Evolutionary conservation across 1,140 invertebrate genomes (phyloP).

Genomic region (Ips nitidus): DNA sequence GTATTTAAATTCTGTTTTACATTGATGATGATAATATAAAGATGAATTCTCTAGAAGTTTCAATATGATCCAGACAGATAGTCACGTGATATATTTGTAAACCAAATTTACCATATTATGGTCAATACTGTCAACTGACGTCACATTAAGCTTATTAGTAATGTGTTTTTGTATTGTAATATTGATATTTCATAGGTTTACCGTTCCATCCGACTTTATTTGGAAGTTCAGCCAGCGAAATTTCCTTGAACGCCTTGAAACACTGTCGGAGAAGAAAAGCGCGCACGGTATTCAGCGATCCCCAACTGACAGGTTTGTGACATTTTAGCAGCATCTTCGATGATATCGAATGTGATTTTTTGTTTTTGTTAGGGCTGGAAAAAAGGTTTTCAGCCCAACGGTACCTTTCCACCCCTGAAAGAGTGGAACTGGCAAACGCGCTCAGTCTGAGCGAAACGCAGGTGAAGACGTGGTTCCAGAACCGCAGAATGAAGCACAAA

Average conservation of each 20-base stretch:
- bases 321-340: slow-evolving; percentile 34
- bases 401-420: slow-evolving; percentile 95
- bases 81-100: too few species aligned
- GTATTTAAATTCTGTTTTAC: too few species aligned
- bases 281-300: slow-evolving; percentile 96
- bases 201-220: slow-evolving; percentile 73
- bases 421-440: slow-evolving; percentile 89
- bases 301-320: slow-evolving; percentile 73
- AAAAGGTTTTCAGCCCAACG: slow-evolving; percentile 94
- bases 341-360: neutral
- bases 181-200: slow-evolving; percentile 54
- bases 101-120: too few species aligned
- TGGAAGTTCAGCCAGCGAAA: slow-evolving; percentile 57
- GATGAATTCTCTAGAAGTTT: too few species aligned
- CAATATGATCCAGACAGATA: too few species aligned
- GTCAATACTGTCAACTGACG: too few species aligned
- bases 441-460: slow-evolving; percentile 96
- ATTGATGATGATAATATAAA: too few species aligned
- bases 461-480: slow-evolving; percentile 99
- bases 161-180: too few species aligned
- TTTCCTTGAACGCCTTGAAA: slow-evolving; percentile 73
- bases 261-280: slow-evolving; percentile 91
- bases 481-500: slow-evolving; percentile 96
- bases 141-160: too few species aligned
- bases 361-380: slow-evolving; percentile 69